Base-by-base conservation (phyloP, 2,113 vertebrate genomes). In the Phainopepla nitens region DNA sequence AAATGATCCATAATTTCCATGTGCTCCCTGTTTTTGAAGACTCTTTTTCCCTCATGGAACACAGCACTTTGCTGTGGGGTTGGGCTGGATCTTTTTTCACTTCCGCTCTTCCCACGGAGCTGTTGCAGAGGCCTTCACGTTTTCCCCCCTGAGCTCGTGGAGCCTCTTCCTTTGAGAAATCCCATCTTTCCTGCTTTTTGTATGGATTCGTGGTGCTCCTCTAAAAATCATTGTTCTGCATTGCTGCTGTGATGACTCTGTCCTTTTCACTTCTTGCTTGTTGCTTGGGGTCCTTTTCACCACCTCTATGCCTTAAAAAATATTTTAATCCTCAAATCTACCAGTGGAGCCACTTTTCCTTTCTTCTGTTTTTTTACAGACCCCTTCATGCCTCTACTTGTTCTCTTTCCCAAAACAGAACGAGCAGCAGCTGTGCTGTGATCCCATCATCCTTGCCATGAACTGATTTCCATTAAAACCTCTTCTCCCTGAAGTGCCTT, bases 1-100 rank as follows among this genome's bases (percentile, higher is more conserved):
- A 5, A 28, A 39, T 5, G 20, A 22, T 41, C 31, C 11, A 0
- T 17, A 2, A 50, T 84, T 68, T 81, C 77, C 2, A 2, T 0
- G 0, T 33, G 21, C 24, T 65, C 42, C 36, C 6, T 0, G 1
- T 2, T 11, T 64, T 51, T 50, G 85, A 41, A 24, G 25, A 6
- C 3, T 3, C 4, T 45, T 50, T 22, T 10, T 22, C 31, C 39
- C 22, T 4, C 21, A 1, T 13, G 9, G 78, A 42, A 7, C 31
- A 1, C 20, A 9, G 29, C 66, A 23, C 36, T 13, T 25, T 14
- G 45, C 69, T 1, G 2, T n/a, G 1, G 28, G 3, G 1, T 25
- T 41, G 47, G 10, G 2, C 28, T 54, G 5, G 42, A 39, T 58
- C 64, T 78, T 80, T 45, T 58, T 78, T 25, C 41, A 2, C 22